Evolutionary conservation across 2,113 vertebrate species (phyloP).

Genomic region (Lichenostomus cassidix): DNA sequence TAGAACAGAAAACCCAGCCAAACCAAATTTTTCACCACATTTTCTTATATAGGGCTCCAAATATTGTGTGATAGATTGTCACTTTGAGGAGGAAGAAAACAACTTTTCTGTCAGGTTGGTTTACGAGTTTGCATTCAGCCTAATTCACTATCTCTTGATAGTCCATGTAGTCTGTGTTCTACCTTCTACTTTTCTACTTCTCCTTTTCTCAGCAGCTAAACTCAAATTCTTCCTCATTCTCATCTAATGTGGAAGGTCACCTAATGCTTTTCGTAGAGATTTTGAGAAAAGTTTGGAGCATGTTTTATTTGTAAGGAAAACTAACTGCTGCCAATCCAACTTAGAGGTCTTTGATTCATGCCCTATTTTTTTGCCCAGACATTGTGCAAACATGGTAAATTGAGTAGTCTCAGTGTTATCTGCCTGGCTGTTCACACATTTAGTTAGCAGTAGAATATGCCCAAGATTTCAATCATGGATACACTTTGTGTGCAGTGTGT

Average conservation of each 20-base stretch:
- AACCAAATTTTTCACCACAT: neutral
- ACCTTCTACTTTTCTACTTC: neutral
- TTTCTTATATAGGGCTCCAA: neutral
- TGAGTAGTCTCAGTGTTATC: neutral
- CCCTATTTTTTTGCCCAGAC: neutral
- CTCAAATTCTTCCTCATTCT: neutral
- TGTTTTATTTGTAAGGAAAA: neutral
- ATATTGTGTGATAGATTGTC: rapidly evolving
- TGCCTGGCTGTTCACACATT: neutral
- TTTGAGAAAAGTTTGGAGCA: neutral
- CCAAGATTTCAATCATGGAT: neutral
- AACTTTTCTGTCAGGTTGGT: neutral
- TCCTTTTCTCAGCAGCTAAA: neutral
- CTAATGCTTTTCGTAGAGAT: neutral
- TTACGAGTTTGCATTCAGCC: neutral
- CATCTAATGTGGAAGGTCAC: neutral
- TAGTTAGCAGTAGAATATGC: neutral
- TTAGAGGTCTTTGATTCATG: neutral
- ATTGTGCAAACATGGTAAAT: neutral
- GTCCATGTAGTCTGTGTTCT: neutral
- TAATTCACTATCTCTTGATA: neutral
- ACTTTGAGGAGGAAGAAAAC: neutral
- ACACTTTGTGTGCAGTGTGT: neutral
- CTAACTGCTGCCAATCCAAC: rapidly evolving
- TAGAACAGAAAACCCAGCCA: neutral